These are phyloP conservation scores for Vidua macroura DNA, from an alignment of 2,113 vertebrate genomes.

Conservation along the genomic window DNA sequence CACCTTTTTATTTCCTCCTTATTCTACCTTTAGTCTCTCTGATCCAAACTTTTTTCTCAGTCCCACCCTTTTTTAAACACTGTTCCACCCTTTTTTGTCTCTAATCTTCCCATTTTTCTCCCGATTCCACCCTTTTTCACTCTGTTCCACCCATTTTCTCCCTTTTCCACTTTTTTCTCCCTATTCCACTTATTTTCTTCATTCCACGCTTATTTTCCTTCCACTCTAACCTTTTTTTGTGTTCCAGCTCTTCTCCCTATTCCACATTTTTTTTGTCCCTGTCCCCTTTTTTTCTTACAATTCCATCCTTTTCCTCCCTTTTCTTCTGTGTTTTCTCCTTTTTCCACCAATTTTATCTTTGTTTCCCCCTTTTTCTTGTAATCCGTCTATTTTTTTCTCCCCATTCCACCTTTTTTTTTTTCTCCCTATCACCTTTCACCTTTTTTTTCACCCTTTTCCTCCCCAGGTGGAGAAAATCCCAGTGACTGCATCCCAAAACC, in stretches of 20 bases:
- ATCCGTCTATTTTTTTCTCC: neutral
- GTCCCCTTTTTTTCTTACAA: neutral
- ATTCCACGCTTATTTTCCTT: too few species aligned
- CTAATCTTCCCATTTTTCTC: neutral
- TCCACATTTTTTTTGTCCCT: neutral
- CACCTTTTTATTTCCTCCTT: neutral
- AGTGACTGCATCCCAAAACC: fast-evolving
- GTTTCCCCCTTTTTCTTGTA: neutral
- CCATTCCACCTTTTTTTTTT: neutral
- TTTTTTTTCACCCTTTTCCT: neutral
- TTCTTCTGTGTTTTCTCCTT: neutral
- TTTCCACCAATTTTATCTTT: neutral
- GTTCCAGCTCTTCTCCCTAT: neutral
- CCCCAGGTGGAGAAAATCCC: neutral
- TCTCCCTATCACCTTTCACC: neutral
- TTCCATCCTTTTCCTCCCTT: neutral
- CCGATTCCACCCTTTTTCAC: neutral
- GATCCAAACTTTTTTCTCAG: neutral
- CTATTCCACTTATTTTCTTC: neutral
- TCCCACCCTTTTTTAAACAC: too few species aligned
- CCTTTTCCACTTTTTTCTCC: neutral
- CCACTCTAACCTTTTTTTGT: neutral
- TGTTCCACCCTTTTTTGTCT: neutral
- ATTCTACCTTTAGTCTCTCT: neutral
- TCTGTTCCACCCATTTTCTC: neutral